phyloP scores from a whole-genome alignment of 2,113 vertebrate genomes.

The Lamprotornis superbus region DNA sequence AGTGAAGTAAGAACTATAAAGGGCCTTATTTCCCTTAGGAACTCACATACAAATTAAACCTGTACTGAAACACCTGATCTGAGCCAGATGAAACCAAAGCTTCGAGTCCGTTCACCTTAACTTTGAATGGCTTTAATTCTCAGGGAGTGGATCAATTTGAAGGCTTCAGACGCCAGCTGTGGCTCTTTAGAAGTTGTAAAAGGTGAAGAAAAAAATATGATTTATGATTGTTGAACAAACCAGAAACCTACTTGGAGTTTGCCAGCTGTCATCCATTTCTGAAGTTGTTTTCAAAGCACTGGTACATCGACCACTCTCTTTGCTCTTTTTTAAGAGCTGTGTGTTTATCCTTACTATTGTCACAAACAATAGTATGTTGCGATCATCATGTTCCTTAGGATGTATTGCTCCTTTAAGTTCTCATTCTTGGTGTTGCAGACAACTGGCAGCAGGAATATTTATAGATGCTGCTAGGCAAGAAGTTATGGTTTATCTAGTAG shows the following conservation, averaged over 20 bases:
- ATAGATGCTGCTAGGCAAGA: neutral
- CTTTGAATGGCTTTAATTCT: neutral
- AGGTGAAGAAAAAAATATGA: neutral
- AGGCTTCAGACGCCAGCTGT: constrained; percentile 21
- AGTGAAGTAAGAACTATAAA: neutral
- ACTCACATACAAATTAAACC: constrained; percentile 10
- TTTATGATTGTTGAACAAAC: neutral
- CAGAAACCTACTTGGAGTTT: neutral
- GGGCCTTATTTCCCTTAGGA: constrained; percentile 36
- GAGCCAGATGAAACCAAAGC: constrained; percentile 49
- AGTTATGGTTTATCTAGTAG: neutral
- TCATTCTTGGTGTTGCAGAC: neutral
- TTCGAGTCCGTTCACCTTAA: neutral
- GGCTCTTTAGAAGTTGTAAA: neutral
- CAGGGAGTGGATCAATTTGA: neutral
- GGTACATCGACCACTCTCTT: neutral
- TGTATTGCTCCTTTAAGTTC: neutral
- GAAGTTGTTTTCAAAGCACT: constrained; percentile 13
- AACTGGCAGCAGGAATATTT: neutral
- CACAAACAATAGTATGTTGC: neutral
- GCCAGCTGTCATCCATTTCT: neutral
- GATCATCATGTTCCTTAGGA: neutral
- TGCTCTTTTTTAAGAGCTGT: neutral
- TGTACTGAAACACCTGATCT: neutral
- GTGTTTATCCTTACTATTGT: neutral